Evolutionary conservation across 2,113 vertebrate species (phyloP).

Genomic region (Lagopus leucura): DNA sequence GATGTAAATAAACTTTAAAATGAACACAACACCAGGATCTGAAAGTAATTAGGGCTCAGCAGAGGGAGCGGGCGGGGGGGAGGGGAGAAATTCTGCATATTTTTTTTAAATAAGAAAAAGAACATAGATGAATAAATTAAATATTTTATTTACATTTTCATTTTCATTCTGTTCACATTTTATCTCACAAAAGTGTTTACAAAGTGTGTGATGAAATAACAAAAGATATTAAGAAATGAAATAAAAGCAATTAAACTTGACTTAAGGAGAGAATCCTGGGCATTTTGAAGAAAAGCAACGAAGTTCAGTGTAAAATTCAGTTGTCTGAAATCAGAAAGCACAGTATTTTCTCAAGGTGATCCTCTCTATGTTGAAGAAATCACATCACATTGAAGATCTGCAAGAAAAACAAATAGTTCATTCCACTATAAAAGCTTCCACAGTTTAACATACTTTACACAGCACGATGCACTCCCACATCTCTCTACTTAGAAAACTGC

Average conservation of each 20-base stretch:
- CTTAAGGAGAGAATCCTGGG: neutral
- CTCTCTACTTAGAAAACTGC: neutral
- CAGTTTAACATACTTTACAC: neutral
- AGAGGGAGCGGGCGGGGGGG: neutral
- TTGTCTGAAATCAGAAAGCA: neutral
- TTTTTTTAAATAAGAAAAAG: neutral
- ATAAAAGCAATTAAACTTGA: neutral
- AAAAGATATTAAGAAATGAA: neutral
- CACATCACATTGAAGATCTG: neutral
- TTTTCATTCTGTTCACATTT: neutral
- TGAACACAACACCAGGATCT: neutral
- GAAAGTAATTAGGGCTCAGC: neutral
- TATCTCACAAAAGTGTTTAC: neutral
- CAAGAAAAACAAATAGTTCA: slow-evolving; percentile 11
- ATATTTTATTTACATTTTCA: slow-evolving; percentile 17
- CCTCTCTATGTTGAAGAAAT: neutral
- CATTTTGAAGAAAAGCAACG: neutral
- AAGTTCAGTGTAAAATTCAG: neutral
- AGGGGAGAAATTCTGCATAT: neutral
- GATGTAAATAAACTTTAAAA: neutral
- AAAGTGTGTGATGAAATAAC: neutral
- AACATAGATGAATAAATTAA: neutral
- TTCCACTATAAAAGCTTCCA: neutral
- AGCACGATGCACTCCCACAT: neutral
- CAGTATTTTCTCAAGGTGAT: neutral